Conservation (phyloP, 2,797 vertebrate genomes). For the Argyrosomus regius region DNA sequence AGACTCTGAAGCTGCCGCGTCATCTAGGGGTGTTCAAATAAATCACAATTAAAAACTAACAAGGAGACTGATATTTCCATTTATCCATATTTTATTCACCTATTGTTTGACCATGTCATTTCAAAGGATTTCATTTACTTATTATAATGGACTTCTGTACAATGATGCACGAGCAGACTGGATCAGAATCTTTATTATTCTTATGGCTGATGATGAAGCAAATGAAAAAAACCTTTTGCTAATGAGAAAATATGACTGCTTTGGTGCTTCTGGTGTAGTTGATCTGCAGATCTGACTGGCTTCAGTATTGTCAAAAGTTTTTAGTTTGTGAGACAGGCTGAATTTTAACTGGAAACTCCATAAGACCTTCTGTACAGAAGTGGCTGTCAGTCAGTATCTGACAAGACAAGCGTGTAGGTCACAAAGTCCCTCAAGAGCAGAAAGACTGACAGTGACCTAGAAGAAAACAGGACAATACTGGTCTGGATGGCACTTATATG, state of each 20-base stretch:
- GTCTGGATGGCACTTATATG: constrained; percentile 31
- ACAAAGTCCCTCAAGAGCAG: constrained; percentile 30
- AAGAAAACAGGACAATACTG: constrained; percentile 15
- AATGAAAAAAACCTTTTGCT: constrained; percentile 6
- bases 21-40: constrained; percentile 81
- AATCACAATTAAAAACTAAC: constrained; percentile 14
- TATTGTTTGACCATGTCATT: constrained; percentile 4
- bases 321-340: not conserved
- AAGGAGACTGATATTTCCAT: not conserved
- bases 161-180: not conserved
- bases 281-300: constrained; percentile 7
- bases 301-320: constrained; percentile 14
- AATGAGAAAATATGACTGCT: not conserved
- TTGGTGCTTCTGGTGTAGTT: not conserved
- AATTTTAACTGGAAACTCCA: constrained; percentile 1
- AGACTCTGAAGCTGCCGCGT: constrained; percentile 76
- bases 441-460: constrained; percentile 32
- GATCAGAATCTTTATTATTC: not conserved
- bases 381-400: constrained; percentile 31
- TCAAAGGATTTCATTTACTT: constrained; percentile 1
- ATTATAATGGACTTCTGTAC: constrained; percentile 16
- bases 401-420: constrained; percentile 28
- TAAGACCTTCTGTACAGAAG: constrained; percentile 14
- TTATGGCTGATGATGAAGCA: not conserved
- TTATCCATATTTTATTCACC: not conserved